phyloP scores from a whole-genome alignment of 2,888 invertebrate species.

The Tetrapedia diversipes region DNA sequence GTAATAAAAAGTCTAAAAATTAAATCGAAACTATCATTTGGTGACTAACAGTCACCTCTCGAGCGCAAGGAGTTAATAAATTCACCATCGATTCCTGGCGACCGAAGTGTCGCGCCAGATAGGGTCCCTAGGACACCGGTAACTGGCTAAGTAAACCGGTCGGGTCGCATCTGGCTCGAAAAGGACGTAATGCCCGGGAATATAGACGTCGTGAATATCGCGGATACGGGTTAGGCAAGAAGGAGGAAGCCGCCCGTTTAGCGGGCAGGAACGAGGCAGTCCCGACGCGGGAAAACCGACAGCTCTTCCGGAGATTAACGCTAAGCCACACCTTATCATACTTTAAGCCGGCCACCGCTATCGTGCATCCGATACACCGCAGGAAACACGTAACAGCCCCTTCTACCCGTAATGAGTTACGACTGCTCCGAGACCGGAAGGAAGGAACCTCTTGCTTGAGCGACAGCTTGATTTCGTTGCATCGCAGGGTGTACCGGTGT shows the following conservation, averaged over 20 bases:
- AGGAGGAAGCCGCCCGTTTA: constrained; percentile 47
- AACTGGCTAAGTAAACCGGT: constrained; percentile 43
- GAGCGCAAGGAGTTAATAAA: too few relatives aligned
- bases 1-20: too few relatives aligned
- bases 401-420: constrained; percentile 54
- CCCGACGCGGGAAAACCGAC: constrained; percentile 49
- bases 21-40: too few relatives aligned
- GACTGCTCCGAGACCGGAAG: constrained; percentile 41
- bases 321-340: constrained; percentile 75
- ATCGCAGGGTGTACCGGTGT: constrained; percentile 15
- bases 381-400: constrained; percentile 39
- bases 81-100: constrained; percentile 31
- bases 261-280: constrained; percentile 17
- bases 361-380: constrained; percentile 49
- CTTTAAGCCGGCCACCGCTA: constrained; percentile 70
- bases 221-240: constrained; percentile 42
- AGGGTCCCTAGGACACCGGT: constrained; percentile 1
- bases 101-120: too few relatives aligned
- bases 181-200: constrained; percentile 71
- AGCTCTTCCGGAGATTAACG: constrained; percentile 71
- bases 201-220: constrained; percentile 56
- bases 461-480: constrained; percentile 56
- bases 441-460: constrained; percentile 45
- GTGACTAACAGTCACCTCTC: too few relatives aligned
- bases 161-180: constrained; percentile 73